Percentiles rank a stretch among this genome's conserved stretches.
Conservation (phyloP, 23 tunicate genomes). For the Oikopleura dioica region DNA sequence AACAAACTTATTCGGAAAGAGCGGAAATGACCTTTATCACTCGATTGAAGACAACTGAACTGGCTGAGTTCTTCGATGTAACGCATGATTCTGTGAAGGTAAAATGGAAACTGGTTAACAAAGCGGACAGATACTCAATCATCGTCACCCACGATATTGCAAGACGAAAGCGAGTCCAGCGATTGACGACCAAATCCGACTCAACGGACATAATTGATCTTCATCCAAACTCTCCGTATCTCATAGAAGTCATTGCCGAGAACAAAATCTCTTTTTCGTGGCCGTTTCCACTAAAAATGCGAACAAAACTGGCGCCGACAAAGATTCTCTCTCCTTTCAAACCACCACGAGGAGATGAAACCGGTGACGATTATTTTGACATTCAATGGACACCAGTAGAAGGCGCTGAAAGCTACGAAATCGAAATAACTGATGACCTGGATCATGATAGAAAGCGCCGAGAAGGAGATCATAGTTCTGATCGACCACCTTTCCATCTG, state of each 20-base stretch:
- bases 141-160: neutral
- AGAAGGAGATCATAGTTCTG: too few relatives aligned
- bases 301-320: constrained; percentile 40
- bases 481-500: neutral
- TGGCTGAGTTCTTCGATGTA: neutral
- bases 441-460: too few relatives aligned
- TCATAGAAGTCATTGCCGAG: neutral
- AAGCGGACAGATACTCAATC: neutral
- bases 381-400: neutral
- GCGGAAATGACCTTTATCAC: neutral
- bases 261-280: neutral
- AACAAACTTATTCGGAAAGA: neutral
- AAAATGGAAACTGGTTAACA: neutral
- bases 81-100: neutral
- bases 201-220: neutral
- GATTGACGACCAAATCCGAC: neutral
- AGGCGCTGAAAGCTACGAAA: neutral
- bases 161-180: neutral
- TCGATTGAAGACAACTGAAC: neutral
- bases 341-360: neutral
- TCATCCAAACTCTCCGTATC: neutral
- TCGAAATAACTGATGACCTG: neutral
- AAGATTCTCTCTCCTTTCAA: constrained; percentile 10
- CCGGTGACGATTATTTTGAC: neutral
- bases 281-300: neutral